Conservation (phyloP, 2,113 vertebrate genomes). For the Poeciliopsis turrubarensis region DNA sequence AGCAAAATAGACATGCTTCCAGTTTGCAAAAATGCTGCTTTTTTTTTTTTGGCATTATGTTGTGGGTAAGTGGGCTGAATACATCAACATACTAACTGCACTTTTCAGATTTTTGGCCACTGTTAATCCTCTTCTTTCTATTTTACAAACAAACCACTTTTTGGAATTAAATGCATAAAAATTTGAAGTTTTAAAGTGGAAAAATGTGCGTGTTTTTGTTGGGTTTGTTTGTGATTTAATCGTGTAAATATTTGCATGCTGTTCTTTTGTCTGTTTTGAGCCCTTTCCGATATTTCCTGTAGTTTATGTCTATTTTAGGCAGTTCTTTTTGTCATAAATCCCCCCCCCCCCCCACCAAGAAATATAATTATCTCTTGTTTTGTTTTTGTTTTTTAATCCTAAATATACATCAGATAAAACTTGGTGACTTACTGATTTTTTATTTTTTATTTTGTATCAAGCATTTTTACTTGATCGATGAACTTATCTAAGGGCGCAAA, state of each 20-base stretch:
- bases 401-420: not conserved
- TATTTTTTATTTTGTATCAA: not conserved
- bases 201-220: not conserved
- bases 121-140: not conserved
- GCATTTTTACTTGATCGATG: not conserved
- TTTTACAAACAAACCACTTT: not conserved
- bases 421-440: not conserved
- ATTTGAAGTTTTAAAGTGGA: not conserved
- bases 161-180: not conserved
- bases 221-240: not conserved
- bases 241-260: not conserved
- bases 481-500: conserved; percentile 29
- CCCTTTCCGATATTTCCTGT: not conserved
- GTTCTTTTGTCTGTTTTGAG: no score
- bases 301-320: not conserved
- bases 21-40: no score
- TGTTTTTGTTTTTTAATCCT: not conserved
- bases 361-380: not conserved
- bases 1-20: not conserved
- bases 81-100: not conserved
- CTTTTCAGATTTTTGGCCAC: not conserved
- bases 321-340: not conserved
- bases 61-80: not conserved
- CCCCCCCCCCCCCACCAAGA: not conserved
- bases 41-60: not conserved